Conservation (phyloP, 2,888 invertebrate species). For the Drosophila macrospina region DNA sequence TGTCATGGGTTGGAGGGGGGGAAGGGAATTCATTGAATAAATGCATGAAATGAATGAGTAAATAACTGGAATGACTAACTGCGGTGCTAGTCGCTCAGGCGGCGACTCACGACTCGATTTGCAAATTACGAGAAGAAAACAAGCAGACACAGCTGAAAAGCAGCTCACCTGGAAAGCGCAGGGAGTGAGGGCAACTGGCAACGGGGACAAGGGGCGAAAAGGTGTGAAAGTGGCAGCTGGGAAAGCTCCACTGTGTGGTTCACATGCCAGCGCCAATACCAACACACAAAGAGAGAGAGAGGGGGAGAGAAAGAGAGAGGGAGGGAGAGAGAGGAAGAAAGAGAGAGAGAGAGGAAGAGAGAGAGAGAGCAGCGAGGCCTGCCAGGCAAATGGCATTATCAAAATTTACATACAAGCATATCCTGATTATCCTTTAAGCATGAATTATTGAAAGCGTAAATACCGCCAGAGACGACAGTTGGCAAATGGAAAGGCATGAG, state of each 20-base stretch:
- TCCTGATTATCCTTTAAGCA: constrained; percentile 81
- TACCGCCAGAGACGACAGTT: constrained; percentile 69
- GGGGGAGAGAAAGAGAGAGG: not conserved
- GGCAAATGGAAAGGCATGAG: constrained; percentile 23
- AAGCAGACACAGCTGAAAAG: constrained; percentile 16
- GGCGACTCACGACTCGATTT: constrained; percentile 53
- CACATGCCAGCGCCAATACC: constrained; percentile 18
- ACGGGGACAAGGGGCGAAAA: constrained; percentile 30
- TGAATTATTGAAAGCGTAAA: constrained; percentile 82
- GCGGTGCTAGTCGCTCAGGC: constrained; percentile 56
- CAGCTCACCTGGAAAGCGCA: constrained; percentile 10
- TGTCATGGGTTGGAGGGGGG: constrained; percentile 5
- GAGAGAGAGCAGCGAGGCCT: constrained; percentile 24
- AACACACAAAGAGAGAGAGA: constrained; percentile 3
- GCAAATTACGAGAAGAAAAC: constrained; percentile 45
- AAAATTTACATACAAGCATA: constrained; percentile 81
- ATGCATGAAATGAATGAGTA: constrained; percentile 79
- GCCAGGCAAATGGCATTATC: constrained; percentile 76
- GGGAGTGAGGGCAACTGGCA: not conserved
- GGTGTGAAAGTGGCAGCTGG: constrained; percentile 66
- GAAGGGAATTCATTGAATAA: constrained; percentile 61
- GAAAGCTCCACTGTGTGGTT: constrained; percentile 30
- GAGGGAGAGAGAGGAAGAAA: too few species aligned
- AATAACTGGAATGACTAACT: constrained; percentile 78
- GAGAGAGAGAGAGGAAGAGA: not conserved